Base-by-base conservation (phyloP, 92 coral and sea anemone genomes). In the Porites divaricata region DNA sequence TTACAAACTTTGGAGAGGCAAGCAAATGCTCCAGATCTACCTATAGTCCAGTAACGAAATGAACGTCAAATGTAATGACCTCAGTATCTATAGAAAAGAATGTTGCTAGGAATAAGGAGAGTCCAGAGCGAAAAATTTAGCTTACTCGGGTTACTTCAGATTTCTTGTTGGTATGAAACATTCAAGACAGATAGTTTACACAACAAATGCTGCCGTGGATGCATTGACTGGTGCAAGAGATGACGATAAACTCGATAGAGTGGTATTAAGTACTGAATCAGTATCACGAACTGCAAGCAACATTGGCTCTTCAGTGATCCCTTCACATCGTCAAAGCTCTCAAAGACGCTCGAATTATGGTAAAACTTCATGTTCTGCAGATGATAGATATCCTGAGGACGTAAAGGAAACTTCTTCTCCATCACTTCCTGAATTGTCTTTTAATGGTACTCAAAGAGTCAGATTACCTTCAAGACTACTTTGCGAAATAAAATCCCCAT, bases 181-280 rank as follows among this genome's bases (percentile, higher is more conserved):
- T 58, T 86, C 93, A 7, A 87, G 78, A 72, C 95, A 96, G 80
- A 94, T 96, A 59, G 90, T 96, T 17, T 90, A 92, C 9, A 78
- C 94, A 64, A 96, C 99, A 16, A 91, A 67, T 84, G 99, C 99
- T 72, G 99, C 99, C 15, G 99, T 91, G 12, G 76, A 92, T 81
- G 98, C 98, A n/a, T 76, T 96, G 65, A 70, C 92, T n/a, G 76
- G 76, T 67, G 63, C 76, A 15, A 82, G 72, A 57, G 72, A 76
- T 50, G 63, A 14, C 22, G 74, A 72, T 21, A 63, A 41, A 25
- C 73, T 49, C 21, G 57, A 80, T 16, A 69, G 57, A 54, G 19
- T 50, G 63, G 66, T 22, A 51, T 24, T 76, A 63, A 82, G 26
- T 20, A 52, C 57, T 62, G 74, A 70, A 41, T 52, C 77, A 61